Evolutionary conservation across 2,113 vertebrate species (phyloP).

Genomic region (Neotoma lepida): DNA sequence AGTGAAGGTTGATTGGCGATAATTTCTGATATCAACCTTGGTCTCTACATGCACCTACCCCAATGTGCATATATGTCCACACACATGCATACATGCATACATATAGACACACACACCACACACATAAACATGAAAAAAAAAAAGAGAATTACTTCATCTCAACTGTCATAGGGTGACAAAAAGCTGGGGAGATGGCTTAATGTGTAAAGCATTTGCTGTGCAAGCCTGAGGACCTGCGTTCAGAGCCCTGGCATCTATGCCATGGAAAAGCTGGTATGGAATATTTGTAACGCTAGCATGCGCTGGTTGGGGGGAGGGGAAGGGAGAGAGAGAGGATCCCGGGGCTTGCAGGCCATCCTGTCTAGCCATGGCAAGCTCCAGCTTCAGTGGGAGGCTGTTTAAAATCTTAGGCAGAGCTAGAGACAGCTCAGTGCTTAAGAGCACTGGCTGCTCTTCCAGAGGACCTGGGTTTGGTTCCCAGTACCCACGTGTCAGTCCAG

Average conservation of each 20-base stretch:
- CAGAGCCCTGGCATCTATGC: background rate
- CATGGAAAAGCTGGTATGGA: background rate
- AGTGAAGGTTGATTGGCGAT: background rate
- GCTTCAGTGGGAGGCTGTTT: background rate
- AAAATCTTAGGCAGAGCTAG: too few species aligned
- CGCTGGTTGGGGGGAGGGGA: background rate
- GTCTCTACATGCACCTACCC: background rate
- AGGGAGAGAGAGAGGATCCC: background rate
- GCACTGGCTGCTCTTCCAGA: background rate
- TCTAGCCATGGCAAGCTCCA: background rate
- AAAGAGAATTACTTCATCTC: background rate
- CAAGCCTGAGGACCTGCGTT: background rate
- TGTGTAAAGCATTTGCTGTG: background rate
- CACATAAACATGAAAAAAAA: background rate
- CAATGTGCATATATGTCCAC: background rate
- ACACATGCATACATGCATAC: background rate
- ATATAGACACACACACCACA: background rate
- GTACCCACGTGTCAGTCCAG: background rate
- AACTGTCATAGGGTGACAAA: too few species aligned
- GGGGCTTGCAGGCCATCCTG: background rate
- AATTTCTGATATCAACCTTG: background rate
- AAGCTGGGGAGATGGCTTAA: background rate
- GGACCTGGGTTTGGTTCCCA: background rate
- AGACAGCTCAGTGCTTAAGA: background rate
- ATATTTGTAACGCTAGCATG: background rate